A percentile compares a stretch with the other conserved stretches of the same genome.
Evolutionary conservation across 1,140 invertebrate species (phyloP).

Genomic region (Chrysopa pallens): DNA sequence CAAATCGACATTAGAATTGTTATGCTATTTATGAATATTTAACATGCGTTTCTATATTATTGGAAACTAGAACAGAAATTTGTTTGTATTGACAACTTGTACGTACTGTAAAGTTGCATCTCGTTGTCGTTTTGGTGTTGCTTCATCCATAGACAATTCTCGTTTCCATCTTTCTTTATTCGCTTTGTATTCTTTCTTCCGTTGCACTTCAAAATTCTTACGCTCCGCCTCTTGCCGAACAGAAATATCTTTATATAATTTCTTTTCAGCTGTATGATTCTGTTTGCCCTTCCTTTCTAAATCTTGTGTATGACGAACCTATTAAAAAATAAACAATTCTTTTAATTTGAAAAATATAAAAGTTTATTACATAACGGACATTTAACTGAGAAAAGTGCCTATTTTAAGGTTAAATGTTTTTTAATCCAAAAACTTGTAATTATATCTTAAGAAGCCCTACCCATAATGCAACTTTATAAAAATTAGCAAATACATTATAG

Average conservation of each 20-base stretch:
- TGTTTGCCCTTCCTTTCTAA: slow-evolving; percentile 77
- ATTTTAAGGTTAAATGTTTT: too few relatives aligned
- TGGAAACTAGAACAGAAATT: background rate
- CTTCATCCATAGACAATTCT: slow-evolving; percentile 77
- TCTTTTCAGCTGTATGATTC: slow-evolving; percentile 77
- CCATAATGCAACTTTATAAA: too few relatives aligned
- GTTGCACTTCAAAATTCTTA: slow-evolving; percentile 73
- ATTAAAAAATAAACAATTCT: too few relatives aligned
- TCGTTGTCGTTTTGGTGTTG: slow-evolving; percentile 78
- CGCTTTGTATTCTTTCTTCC: slow-evolving; percentile 95
- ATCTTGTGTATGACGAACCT: slow-evolving; percentile 75
- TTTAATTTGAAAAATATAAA: too few relatives aligned
- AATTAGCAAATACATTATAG: too few relatives aligned
- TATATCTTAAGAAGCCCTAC: too few relatives aligned
- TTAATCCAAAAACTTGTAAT: too few relatives aligned
- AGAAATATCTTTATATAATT: slow-evolving; percentile 82
- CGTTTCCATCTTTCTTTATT: slow-evolving; percentile 95
- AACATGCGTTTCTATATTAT: too few relatives aligned
- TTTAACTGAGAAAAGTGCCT: too few relatives aligned
- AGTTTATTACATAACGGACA: too few relatives aligned
- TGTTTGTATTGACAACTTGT: background rate
- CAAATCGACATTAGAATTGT: background rate
- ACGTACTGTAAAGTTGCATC: slow-evolving; percentile 69
- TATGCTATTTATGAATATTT: background rate
- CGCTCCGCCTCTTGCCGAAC: slow-evolving; percentile 73